Base-by-base conservation (phyloP, 2,113 vertebrate species). In the Cairina moschata region DNA sequence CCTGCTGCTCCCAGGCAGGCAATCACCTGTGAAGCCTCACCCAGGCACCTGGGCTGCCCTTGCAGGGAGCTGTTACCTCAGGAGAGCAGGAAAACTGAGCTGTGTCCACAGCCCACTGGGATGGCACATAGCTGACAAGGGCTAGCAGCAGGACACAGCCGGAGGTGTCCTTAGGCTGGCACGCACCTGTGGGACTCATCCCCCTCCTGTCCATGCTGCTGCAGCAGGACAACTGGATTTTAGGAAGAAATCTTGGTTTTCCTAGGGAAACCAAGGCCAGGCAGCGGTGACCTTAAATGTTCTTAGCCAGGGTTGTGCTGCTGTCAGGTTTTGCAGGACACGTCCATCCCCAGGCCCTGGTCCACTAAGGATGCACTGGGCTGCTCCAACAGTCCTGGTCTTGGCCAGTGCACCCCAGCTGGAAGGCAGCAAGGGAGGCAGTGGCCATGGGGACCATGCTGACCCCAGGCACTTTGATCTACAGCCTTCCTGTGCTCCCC, bases 21-120 rank as follows among this genome's bases (percentile, higher is more conserved):
- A 5, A 34, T 31, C 4, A 2, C 6, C 48, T 20, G 42, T 0
- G 7, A 72, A 56, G n/a, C 59, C 34, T 74, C 38, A 18, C 36
- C 56, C 9, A 28, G 46, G 40, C 1, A 11, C 1, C 40, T 7
- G 42, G 58, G 71, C 32, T 79, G 54, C 65, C 34, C 56, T 36
- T 4, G 0, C 23, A 6, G 50, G 31, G 28, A 1, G 3, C 56
- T 78, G 46, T 18, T 13, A 56, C 48, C n/a, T 13, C 0, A 0
- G 23, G 34, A 60, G 60, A 65, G 56, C 0, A 6, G 31, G 40
- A 80, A 16, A 36, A 31, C 25, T 0, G 1, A 29, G 28, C 46
- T 31, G 3, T 8, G n/a, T 11, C 36, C n/a, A 36, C 6, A 10
- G 7, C 7, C 18, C 6, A 1, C 10, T 1, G 0, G 2, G 5